Evolutionary conservation across 1,140 invertebrate species (phyloP).

Genomic region (Rhopalosiphum maidis): DNA sequence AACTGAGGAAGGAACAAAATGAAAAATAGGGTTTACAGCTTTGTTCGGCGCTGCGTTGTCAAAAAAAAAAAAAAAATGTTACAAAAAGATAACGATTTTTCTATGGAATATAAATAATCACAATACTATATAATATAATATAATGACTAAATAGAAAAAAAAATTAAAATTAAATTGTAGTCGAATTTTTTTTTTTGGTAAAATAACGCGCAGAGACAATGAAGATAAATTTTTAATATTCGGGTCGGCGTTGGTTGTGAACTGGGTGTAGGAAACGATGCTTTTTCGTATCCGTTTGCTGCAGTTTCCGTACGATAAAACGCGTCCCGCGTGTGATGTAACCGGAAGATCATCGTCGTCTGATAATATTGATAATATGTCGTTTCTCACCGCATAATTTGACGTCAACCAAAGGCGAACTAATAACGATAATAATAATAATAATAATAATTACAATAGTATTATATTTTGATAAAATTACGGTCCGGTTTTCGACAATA

Average conservation of each 20-base stretch:
- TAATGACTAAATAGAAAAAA: neutral
- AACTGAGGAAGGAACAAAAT: neutral
- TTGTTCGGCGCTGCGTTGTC: neutral
- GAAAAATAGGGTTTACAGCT: neutral
- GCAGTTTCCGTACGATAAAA: constrained; percentile 10
- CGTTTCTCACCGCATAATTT: neutral
- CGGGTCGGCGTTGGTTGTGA: neutral
- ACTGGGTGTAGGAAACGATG: neutral
- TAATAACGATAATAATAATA: neutral
- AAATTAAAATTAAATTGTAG: neutral
- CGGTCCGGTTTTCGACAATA: neutral
- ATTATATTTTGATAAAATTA: neutral
- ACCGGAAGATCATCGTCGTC: neutral
- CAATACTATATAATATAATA: neutral
- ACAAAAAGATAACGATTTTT: constrained; percentile 8
- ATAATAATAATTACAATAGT: neutral
- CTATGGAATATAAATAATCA: constrained; percentile 16
- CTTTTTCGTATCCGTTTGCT: neutral
- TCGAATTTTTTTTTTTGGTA: neutral
- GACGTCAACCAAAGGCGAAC: too few relatives aligned
- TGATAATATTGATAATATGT: neutral
- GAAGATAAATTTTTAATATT: constrained; percentile 21
- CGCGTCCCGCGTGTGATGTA: neutral
- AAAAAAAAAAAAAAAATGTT: neutral
- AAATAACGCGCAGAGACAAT: neutral